Conservation (phyloP, 92 coral and sea anemone species). For the Bergia puertoricense region DNA sequence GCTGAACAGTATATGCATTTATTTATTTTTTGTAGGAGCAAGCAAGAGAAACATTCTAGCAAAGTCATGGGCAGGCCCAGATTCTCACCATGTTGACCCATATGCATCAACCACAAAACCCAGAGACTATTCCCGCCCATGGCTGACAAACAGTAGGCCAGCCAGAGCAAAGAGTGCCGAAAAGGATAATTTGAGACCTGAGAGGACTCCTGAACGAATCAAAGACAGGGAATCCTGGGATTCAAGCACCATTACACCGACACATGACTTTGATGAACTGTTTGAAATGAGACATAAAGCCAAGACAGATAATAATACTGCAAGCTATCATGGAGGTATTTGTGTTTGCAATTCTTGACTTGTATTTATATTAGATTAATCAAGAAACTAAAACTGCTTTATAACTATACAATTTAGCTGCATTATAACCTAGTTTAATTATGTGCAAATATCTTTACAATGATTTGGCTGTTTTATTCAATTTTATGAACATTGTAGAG, state of each 20-base stretch:
- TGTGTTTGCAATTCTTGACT: background rate
- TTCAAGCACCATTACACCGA: constrained; percentile 73
- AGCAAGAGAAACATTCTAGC: constrained; percentile 62
- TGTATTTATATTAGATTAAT: background rate
- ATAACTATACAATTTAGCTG: too few species aligned
- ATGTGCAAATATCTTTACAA: too few species aligned
- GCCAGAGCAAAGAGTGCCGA: constrained; percentile 42
- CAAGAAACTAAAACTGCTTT: too few species aligned
- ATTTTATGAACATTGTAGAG: too few species aligned
- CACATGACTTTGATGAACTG: constrained; percentile 94
- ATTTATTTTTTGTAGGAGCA: constrained; percentile 29
- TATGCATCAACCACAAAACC: constrained; percentile 64
- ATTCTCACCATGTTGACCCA: constrained; percentile 48
- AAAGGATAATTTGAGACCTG: constrained; percentile 58
- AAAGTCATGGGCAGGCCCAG: constrained; percentile 89
- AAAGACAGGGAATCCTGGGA: constrained; percentile 73
- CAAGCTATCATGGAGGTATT: constrained; percentile 45
- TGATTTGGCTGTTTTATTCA: too few species aligned
- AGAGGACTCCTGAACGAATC: constrained; percentile 38
- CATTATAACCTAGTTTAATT: too few species aligned
- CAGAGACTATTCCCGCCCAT: constrained; percentile 81
- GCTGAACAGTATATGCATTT: too few species aligned
- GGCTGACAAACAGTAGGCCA: constrained; percentile 79
- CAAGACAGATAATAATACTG: constrained; percentile 3
- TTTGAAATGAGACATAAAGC: constrained; percentile 64